phyloP scores from a whole-genome alignment of 2,888 invertebrate genomes.

The Ochropleura leucogaster region DNA sequence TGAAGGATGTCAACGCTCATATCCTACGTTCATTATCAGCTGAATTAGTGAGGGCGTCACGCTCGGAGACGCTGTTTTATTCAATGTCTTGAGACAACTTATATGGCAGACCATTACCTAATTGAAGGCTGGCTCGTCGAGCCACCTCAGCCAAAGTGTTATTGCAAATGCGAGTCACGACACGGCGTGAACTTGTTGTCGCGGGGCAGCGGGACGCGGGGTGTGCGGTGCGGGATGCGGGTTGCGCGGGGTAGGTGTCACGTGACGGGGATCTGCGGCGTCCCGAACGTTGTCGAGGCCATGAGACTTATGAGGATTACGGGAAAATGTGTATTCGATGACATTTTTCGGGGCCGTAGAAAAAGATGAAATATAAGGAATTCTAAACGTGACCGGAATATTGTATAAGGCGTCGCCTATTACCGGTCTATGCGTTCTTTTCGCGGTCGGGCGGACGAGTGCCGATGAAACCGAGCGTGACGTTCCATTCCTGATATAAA shows the following conservation, averaged over 20 bases:
- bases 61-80: constrained; percentile 63
- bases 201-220: constrained; percentile 54
- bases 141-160: constrained; percentile 73
- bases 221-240: constrained; percentile 39
- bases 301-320: constrained; percentile 90
- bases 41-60: constrained; percentile 62
- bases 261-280: constrained; percentile 74
- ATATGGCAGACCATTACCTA: constrained; percentile 74
- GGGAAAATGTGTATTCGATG: constrained; percentile 91
- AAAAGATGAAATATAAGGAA: constrained; percentile 91
- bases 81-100: constrained; percentile 75
- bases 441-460: constrained; percentile 87
- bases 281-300: constrained; percentile 82
- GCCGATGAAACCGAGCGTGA: constrained; percentile 88
- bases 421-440: constrained; percentile 88
- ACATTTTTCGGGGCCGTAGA: constrained; percentile 89
- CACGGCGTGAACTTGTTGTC: constrained; percentile 82
- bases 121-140: constrained; percentile 77
- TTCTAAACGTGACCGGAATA: constrained; percentile 89
- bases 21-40: constrained; percentile 53
- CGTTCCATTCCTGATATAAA: constrained; percentile 89
- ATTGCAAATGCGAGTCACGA: constrained; percentile 85
- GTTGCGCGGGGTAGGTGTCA: constrained; percentile 70
- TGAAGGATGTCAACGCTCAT: constrained; percentile 39
- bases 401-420: constrained; percentile 86